Base-by-base conservation (phyloP, 1,140 invertebrate genomes). In the Trichonephila clavipes region DNA sequence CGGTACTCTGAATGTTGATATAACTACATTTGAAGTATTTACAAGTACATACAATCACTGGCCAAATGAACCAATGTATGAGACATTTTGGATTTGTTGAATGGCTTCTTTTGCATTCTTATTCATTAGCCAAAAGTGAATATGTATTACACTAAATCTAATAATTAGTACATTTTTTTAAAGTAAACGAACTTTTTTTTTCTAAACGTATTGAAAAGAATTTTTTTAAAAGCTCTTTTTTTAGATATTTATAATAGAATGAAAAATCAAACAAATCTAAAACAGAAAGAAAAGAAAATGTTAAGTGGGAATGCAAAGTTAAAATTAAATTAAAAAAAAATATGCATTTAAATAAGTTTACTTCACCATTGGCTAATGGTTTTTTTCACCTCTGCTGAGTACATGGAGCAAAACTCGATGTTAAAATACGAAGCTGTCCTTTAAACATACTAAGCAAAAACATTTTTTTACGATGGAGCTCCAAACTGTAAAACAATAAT, bases 11-110 rank as follows among this genome's bases (percentile, higher is more conserved):
- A 89, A 89, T 72, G 44, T n/a, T 64, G 34, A 89, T 77, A 77
- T 77, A 89, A 58, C 88, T 89, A 89, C 88, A 72, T 89, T 61
- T 89, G 40, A 89, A 16, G n/a, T 89, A 89, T 89, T 51, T 89
- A 89, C 88, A 89, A 28, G 72, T 89, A 89, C 88, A 21, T 89
- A 89, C 88, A 89, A 77, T 14, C 59, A 77, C 69, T 77, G 88
- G 88, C 88, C 69, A n/a, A 58, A 24, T 21, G 40, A 77, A 77
- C 44, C 64, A 34, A 77, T 69, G 64, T 24, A 40, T 24, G 34
- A 89, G 58, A 89, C 34, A 89, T 89, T 88, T 85, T 85, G 83
- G 82, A 85, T 85, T 85, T 3, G 40, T 83, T 24, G 21, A 85
- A 85, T 61, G 58, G 83, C n/a, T 85, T 28, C n/a, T 59, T n/a